phyloP scores from a whole-genome alignment of 2,113 vertebrate genomes.

The Gnathonemus echidnorhynchus region DNA sequence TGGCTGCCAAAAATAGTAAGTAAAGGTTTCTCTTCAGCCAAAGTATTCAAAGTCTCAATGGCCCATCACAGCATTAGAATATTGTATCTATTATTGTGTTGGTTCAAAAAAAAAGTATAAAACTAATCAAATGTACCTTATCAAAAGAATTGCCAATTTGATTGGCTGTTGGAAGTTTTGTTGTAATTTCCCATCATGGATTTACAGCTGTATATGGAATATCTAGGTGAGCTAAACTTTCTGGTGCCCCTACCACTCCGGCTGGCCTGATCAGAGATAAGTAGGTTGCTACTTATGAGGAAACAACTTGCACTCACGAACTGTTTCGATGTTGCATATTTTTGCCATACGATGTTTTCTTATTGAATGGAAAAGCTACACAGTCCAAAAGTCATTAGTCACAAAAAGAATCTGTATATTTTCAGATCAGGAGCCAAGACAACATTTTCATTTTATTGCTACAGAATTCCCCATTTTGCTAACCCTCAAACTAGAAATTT shows the following conservation, averaged over 20 bases:
- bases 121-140: not conserved
- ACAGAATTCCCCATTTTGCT: slow-evolving; percentile 40
- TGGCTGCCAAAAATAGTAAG: not conserved
- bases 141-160: not conserved
- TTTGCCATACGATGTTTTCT: not conserved
- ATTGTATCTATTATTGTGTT: not conserved
- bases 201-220: not conserved
- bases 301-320: not conserved
- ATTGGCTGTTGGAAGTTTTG: not conserved
- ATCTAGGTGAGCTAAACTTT: not conserved
- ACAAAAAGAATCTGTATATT: not conserved
- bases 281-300: not conserved
- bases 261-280: not conserved
- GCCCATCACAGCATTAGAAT: not conserved
- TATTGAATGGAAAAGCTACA: not conserved
- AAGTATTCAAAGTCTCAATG: not conserved
- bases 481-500: slow-evolving; percentile 46
- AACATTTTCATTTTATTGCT: slow-evolving; percentile 30
- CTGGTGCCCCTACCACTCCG: not conserved
- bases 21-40: not conserved
- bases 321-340: not conserved
- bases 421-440: slow-evolving; percentile 6
- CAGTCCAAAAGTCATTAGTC: not conserved
- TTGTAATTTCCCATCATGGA: not conserved
- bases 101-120: not conserved